These are phyloP conservation scores for Callorhinus ursinus DNA, from an alignment of 2,113 vertebrate species.

Conservation along the genomic window DNA sequence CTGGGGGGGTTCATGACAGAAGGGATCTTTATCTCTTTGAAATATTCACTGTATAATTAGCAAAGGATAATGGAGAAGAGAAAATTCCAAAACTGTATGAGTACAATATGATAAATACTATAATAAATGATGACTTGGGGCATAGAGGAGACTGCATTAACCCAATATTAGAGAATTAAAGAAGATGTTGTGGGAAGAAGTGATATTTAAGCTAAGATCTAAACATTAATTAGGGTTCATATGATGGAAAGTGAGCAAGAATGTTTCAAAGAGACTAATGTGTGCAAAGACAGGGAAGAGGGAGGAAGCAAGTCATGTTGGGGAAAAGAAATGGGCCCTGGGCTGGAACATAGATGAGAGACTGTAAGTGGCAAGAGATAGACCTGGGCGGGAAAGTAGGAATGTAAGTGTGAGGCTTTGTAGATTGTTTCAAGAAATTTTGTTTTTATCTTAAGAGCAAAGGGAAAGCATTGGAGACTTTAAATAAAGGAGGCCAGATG, in stretches of 20 bases:
- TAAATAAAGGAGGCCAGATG: not conserved
- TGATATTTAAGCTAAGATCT: not conserved
- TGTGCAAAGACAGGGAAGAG: not conserved
- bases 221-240: not conserved
- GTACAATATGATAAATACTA: not conserved
- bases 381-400: no score
- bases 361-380: accelerated
- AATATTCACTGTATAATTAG: constrained; percentile 45
- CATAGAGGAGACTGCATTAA: not conserved
- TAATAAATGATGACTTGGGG: not conserved
- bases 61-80: constrained; percentile 16
- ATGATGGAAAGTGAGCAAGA: not conserved
- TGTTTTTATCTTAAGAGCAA: constrained; percentile 3
- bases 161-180: not conserved
- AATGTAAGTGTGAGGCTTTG: not conserved
- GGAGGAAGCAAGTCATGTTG: accelerated
- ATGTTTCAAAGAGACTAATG: not conserved
- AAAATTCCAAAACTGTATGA: not conserved
- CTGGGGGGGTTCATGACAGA: not conserved
- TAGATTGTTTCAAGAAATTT: not conserved
- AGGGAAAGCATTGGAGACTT: not conserved
- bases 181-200: not conserved
- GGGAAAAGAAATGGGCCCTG: not conserved
- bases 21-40: not conserved
- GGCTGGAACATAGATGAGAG: not conserved